Base-by-base conservation (phyloP, 2,113 vertebrate genomes). In the Shinisaurus crocodilurus region DNA sequence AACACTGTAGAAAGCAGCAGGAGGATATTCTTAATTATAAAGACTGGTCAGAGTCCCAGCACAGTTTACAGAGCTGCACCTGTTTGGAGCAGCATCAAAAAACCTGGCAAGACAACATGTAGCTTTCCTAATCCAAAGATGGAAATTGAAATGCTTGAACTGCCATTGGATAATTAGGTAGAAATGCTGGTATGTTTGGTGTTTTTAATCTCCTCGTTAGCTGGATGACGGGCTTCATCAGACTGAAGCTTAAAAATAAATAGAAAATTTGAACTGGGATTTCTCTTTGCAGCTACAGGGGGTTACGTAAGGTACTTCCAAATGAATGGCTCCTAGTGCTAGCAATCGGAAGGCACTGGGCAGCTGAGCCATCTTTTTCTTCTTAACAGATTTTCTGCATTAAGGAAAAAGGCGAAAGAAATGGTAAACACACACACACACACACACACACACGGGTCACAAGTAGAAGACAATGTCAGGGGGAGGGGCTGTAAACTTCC, bases 61-160 rank as follows among this genome's bases (percentile, higher is more conserved):
- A 76, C 29, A 87, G 3, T 27, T 82, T 94, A 40, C 87, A 85
- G 13, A 77, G 60, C 86, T 88, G 32, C 87, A 93, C 89, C 86
- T 87, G 0, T 13, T 5, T 65, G 77, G 65, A 90, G 89, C 90
- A 91, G 89, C 82, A 37, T 91, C 82, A 92, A 87, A 65, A 85
- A 91, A 82, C 75, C 89, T 95, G 94, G 85, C 94, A 91, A 82
- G 2, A 40, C 85, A 70, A 89, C 79, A 69, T 57, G 85, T 96
- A 85, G 86, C 89, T 86, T 87, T 85, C 91, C 77, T 93, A 94
- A 96, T 96, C 87, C 90, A 6, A 85, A 76, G 88, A 75, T 86
- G 93, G 45, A 90, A 90, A 3, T 45, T 90, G 93, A 92, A 91
- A 87, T 48, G 81, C 65, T 89, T 89, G 63, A 83, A 54, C 34